A percentile compares a stretch with the other conserved stretches of the same genome.
These are phyloP conservation scores for Temnothorax unifasciatus DNA, from an alignment of 2,888 invertebrate species.

Conservation along the genomic window DNA sequence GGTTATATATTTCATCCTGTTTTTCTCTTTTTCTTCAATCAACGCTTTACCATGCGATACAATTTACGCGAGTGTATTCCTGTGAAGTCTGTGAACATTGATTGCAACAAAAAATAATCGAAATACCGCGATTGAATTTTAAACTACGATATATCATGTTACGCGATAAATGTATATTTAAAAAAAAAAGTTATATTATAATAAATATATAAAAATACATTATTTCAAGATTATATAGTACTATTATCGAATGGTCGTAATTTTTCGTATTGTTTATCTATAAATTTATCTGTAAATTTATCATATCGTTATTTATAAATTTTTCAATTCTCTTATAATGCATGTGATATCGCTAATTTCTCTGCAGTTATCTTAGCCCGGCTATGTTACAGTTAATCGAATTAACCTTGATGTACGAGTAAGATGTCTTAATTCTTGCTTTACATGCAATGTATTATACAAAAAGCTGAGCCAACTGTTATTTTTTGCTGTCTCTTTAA, in stretches of 20 bases:
- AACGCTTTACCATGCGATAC: constrained; percentile 14
- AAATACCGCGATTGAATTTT: constrained; percentile 10
- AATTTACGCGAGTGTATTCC: constrained; percentile 4
- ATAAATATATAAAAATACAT: not conserved
- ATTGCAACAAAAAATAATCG: constrained; percentile 12
- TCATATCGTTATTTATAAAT: not conserved
- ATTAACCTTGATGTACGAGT: not conserved
- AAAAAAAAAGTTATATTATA: too few relatives aligned
- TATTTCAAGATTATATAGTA: constrained; percentile 1
- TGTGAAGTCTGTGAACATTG: not conserved
- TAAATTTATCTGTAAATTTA: not conserved
- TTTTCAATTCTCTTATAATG: not conserved
- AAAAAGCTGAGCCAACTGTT: not conserved
- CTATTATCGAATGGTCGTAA: not conserved
- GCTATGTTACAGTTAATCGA: not conserved
- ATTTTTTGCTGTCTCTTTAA: constrained; percentile 7
- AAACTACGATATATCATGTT: not conserved
- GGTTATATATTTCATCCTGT: not conserved
- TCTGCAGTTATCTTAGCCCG: not conserved
- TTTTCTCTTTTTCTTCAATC: constrained; percentile 38
- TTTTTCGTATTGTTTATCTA: not conserved
- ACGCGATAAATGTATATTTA: not conserved
- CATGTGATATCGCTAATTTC: not conserved
- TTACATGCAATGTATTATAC: not conserved
- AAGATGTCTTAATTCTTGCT: not conserved